A percentile compares a stretch with the other conserved stretches of the same genome.
phyloP scores from a whole-genome alignment of 2,888 invertebrate species.

The Laothoe populi region DNA sequence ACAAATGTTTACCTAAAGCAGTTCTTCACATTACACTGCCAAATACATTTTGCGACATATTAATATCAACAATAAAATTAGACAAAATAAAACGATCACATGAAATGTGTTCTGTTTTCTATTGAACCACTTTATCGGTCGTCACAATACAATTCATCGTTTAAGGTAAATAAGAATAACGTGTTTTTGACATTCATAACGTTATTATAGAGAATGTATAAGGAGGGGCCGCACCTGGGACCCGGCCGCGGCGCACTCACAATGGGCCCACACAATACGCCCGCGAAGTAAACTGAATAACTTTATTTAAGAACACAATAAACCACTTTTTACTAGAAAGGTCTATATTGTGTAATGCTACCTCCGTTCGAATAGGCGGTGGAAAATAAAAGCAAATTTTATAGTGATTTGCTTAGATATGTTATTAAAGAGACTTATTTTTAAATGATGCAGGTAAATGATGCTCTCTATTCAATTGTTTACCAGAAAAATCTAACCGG shows the following conservation, averaged over 20 bases:
- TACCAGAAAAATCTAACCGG: no score
- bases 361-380: constrained; percentile 52
- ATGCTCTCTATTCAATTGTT: no score
- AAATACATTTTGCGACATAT: background rate
- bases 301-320: constrained; percentile 83
- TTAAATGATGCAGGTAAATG: no score
- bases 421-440: background rate
- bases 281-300: constrained; percentile 76
- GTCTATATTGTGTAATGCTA: constrained; percentile 66
- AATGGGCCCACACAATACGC: constrained; percentile 73
- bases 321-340: constrained; percentile 79
- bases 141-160: constrained; percentile 60
- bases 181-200: constrained; percentile 80
- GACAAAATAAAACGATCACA: constrained; percentile 5
- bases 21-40: no score
- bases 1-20: no score
- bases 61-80: background rate
- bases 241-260: constrained; percentile 50
- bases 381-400: constrained; percentile 52
- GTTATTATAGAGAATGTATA: constrained; percentile 70
- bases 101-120: constrained; percentile 27
- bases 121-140: constrained; percentile 54
- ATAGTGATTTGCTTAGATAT: constrained; percentile 26
- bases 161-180: constrained; percentile 72
- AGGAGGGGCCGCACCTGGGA: constrained; percentile 69